Percentiles rank a stretch among this genome's conserved stretches.
Conservation (phyloP, 2,888 invertebrate genomes). For the Dasypolia templi region DNA sequence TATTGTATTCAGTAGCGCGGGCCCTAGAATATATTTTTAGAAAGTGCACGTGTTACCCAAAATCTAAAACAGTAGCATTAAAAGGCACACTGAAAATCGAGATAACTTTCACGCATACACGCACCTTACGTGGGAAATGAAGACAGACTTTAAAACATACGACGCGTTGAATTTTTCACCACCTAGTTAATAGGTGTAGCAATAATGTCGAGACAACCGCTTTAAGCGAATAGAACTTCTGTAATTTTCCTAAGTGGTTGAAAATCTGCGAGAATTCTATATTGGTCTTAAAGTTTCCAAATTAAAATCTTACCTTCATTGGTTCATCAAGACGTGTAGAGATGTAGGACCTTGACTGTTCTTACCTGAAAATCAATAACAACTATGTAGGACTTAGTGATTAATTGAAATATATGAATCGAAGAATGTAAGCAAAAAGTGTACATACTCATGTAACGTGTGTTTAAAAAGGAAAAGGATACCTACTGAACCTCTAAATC, state of each 20-base stretch:
- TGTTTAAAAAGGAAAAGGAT: constrained; percentile 4
- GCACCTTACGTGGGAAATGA: background rate
- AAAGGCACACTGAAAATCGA: background rate
- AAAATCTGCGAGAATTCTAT: background rate
- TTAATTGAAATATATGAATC: background rate
- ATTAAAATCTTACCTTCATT: constrained; percentile 28
- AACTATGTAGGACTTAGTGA: background rate
- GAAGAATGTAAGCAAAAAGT: background rate
- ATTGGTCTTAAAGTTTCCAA: background rate
- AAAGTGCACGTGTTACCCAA: background rate
- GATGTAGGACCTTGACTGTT: background rate
- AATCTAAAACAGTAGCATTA: background rate
- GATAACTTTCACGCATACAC: background rate
- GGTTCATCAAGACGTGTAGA: background rate
- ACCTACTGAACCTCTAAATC: constrained; percentile 16
- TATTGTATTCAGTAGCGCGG: background rate
- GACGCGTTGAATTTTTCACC: background rate
- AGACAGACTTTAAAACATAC: background rate
- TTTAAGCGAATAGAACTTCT: background rate
- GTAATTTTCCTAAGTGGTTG: background rate
- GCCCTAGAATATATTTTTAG: background rate
- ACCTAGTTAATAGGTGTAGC: background rate
- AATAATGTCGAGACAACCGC: background rate
- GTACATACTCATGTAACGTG: background rate
- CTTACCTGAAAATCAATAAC: constrained; percentile 36